Evolutionary conservation across 1,140 invertebrate species (phyloP).

Genomic region (Rhizoglyphus robini): DNA sequence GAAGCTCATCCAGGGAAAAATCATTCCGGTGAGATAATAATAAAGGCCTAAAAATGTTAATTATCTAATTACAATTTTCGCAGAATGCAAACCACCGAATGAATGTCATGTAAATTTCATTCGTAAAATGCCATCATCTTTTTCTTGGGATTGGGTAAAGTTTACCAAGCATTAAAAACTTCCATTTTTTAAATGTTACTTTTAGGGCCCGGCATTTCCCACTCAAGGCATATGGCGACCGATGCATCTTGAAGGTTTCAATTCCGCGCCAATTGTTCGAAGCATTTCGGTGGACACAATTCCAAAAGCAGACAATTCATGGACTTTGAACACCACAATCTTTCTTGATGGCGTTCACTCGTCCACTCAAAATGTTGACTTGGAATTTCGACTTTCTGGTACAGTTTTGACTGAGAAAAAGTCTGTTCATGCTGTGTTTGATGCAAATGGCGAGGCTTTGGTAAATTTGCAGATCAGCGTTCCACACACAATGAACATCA

Average conservation of each 20-base stretch:
- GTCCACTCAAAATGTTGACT: background rate
- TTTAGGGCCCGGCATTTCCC: conserved; percentile 60
- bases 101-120: conserved; percentile 90
- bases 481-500: background rate
- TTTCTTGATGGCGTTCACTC: background rate
- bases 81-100: conserved; percentile 46
- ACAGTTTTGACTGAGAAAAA: background rate
- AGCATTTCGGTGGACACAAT: no score
- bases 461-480: background rate
- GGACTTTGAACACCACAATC: background rate
- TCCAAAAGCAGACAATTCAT: background rate
- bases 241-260: conserved; percentile 40
- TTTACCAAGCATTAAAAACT: background rate
- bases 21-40: no score
- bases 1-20: no score
- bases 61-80: no score
- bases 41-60: no score
- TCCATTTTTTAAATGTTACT: background rate
- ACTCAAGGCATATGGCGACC: conserved; percentile 72
- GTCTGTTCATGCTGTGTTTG: background rate
- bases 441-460: background rate
- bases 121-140: conserved; percentile 90
- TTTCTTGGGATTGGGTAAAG: conserved; percentile 90
- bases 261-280: conserved; percentile 25
- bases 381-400: background rate